Base-by-base conservation (phyloP, 2,888 invertebrate species). In the Melanotus villosus region DNA sequence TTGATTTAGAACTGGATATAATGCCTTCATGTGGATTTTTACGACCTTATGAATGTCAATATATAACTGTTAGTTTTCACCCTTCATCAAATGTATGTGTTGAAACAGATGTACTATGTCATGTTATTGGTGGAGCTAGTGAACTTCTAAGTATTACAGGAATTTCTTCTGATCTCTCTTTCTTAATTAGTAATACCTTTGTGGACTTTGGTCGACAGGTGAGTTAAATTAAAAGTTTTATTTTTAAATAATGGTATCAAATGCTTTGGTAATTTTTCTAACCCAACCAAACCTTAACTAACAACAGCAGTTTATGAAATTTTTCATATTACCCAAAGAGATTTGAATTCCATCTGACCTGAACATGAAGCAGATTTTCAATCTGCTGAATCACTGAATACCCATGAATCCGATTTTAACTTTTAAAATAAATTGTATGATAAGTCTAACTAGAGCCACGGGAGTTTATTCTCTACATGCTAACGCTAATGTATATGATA, bases 51-150 rank as follows among this genome's bases (percentile, higher is more conserved):
- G 88, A 89, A 80, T 79, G 82, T 59, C 86, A 87, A 77, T 80
- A 85, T 62, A 75, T 88, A 50, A 85, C 87, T 54, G 81, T 89
- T 1, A 84, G 85, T 62, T 88, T 88, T 73, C 84, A 81, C 68
- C 88, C 88, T 1, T 83, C 80, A 65, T 67, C 73, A 2, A 85
- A 88, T 73, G 85, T 86, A 5, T 84, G 77, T 58, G 80, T 89
- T 1, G 81, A 82, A 62, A 88, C 87, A n/a, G 76, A 80, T 23
- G 81, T 87, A 0, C 82, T 87, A 68, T 90, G 89, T 77, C 85
- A 87, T 72, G 86, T 90, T 21, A 77, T 87, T 32, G 89, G 88
- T 6, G 91, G 91, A 0, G 89, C 88, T 1, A 76, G 87, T 0
- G 89, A 90, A 81, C 73, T 78, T 0, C 79, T 90, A 21, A 66